These are phyloP conservation scores for Silurus lanzhouensis DNA, from an alignment of 2,797 vertebrate species.

Conservation along the genomic window DNA sequence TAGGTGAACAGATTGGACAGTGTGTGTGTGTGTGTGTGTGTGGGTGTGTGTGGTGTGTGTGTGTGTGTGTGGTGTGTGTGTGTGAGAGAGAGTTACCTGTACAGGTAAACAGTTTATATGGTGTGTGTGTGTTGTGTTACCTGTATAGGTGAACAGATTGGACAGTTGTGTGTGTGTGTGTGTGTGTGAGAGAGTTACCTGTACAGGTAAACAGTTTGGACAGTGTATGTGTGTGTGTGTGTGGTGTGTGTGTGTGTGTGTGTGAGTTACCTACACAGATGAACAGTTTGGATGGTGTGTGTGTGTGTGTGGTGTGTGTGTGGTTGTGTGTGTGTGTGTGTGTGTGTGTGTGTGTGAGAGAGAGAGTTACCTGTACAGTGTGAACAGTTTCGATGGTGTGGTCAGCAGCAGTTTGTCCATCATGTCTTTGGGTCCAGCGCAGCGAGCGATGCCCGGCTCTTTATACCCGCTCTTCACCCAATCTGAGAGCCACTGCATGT, in stretches of 20 bases:
- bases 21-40: too few species aligned
- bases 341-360: neutral
- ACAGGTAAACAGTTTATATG: neutral
- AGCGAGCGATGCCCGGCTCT: constrained; percentile 95
- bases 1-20: too few species aligned
- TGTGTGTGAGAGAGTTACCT: constrained; percentile 12
- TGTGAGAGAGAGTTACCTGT: neutral
- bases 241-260: constrained; percentile 69
- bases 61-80: neutral
- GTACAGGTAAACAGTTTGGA: constrained; percentile 84
- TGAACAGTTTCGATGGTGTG: constrained; percentile 96
- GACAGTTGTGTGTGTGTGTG: neutral
- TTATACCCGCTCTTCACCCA: constrained; percentile 99
- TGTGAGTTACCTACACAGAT: neutral
- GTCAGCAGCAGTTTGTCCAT: constrained; percentile 95
- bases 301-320: too few species aligned
- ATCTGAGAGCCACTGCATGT: constrained; percentile 98
- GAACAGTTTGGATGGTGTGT: neutral
- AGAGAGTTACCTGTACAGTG: neutral
- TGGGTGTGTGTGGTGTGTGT: too few species aligned
- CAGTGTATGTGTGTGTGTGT: neutral
- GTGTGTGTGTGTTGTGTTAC: neutral
- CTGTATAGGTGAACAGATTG: too few species aligned
- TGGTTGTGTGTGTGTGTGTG: too few species aligned
- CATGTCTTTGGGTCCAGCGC: constrained; percentile 93